Evolutionary conservation across 2,888 invertebrate genomes (phyloP), one percentile per base, ranked within the genome.

Genomic region (Sisyra nigra): DNA sequence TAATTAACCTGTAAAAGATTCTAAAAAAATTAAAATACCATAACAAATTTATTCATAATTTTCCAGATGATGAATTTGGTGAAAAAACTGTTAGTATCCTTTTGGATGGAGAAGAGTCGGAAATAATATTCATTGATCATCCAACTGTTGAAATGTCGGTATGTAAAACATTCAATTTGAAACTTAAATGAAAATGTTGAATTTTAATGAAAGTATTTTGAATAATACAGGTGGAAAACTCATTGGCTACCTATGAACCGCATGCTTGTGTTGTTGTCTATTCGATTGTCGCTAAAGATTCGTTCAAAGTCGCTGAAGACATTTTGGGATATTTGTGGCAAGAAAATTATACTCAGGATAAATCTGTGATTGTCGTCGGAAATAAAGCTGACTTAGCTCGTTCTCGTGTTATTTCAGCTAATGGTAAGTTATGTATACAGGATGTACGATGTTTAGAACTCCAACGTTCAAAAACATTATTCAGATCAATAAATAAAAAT

Each of bases 331-430:
- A 89, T 59, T 66, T 94, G 41, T 83, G 88, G 67, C 68, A 83
- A 48, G 84, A 86, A 56, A 82, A 81, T 56, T 81, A 80, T 55
- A 83, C 82, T 0, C 76, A 80, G 48, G 84, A 88, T 42, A 77
- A 85, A 55, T 82, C 86, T 4, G 84, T 87, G 42, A 91, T 94
- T 46, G 74, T 94, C 10, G 93, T 92, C 2, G 93, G 87, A 35
- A 94, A 94, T 59, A 94, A 94, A 59, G 86, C 88, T 3, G 94
- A 94, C 57, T 67, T 94, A 53, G 93, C 87, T 1, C 71, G 93
- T 50, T 82, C 89, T 3, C 71, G 93, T 50, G 79, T 80, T 48
- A 85, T 94, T 49, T 67, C 82, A 13, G 73, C 79, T 8, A 81
- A 86, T 61, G 92, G 93, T 92, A 60, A 68, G 69, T 55, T 32